phyloP scores from a whole-genome alignment of 2,888 invertebrate species.

The Leptopilina syphax region DNA sequence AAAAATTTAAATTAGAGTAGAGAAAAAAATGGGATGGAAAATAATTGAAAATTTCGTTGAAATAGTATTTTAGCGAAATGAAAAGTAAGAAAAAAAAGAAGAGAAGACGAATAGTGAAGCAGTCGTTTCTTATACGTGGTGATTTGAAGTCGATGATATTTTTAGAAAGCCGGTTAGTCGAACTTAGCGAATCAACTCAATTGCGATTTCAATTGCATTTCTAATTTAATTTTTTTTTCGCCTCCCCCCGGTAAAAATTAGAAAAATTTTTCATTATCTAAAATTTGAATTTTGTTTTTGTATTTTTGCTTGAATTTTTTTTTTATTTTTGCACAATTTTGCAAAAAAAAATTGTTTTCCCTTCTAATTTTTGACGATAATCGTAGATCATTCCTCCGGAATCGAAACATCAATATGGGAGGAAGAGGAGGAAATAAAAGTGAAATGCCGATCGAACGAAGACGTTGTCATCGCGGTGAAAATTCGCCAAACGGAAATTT shows the following conservation, averaged over 20 bases:
- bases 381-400: constrained; percentile 62
- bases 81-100: constrained; percentile 41
- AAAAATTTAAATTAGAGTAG: too few species aligned
- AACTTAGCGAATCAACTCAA: constrained; percentile 55
- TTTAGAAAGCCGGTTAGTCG: constrained; percentile 69
- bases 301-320: too few species aligned
- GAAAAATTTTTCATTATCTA: constrained; percentile 6
- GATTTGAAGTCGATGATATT: constrained; percentile 65
- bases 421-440: constrained; percentile 66
- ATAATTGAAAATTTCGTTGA: neutral
- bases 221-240: neutral
- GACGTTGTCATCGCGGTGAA: constrained; percentile 68
- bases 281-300: too few species aligned
- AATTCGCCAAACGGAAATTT: constrained; percentile 62
- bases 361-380: neutral
- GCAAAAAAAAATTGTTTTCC: too few species aligned
- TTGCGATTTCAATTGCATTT: constrained; percentile 45
- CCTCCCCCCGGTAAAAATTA: neutral
- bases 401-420: constrained; percentile 69
- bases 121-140: constrained; percentile 57
- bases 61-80: constrained; percentile 35
- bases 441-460: constrained; percentile 63
- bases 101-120: constrained; percentile 40
- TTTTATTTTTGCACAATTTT: neutral
- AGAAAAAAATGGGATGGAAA: too few species aligned